Conservation (phyloP, 2,888 invertebrate species). For the Arctia plantaginis region DNA sequence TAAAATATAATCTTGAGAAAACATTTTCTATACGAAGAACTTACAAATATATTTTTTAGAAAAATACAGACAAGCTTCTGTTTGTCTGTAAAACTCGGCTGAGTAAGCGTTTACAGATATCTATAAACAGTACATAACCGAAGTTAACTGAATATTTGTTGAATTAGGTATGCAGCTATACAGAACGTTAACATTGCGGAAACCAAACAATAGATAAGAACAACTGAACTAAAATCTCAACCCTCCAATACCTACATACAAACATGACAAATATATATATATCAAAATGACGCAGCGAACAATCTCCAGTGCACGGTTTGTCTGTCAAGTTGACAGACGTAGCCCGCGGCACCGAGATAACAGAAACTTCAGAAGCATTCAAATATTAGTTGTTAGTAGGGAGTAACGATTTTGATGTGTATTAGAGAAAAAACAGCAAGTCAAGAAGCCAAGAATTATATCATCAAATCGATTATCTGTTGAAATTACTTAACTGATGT, state of each 20-base stretch:
- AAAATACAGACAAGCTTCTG: background rate
- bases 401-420: constrained; percentile 19
- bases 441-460: background rate
- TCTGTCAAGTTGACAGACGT: constrained; percentile 51
- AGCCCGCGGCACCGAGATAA: constrained; percentile 46
- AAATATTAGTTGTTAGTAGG: constrained; percentile 26
- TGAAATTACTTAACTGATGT: background rate
- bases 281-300: constrained; percentile 25
- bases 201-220: background rate
- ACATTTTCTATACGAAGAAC: background rate
- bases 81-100: background rate
- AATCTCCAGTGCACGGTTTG: constrained; percentile 20
- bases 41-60: background rate
- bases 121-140: no score
- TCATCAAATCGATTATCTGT: background rate
- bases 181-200: background rate
- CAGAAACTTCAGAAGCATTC: constrained; percentile 33
- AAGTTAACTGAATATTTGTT: background rate
- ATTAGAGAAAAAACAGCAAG: constrained; percentile 11
- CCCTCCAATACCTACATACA: constrained; percentile 9
- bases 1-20: background rate
- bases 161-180: background rate
- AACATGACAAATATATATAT: constrained; percentile 12
- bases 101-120: background rate
- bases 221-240: constrained; percentile 9